These are phyloP conservation scores for Hypolimnas misippus DNA, from an alignment of 2,888 invertebrate genomes.

Conservation along the genomic window DNA sequence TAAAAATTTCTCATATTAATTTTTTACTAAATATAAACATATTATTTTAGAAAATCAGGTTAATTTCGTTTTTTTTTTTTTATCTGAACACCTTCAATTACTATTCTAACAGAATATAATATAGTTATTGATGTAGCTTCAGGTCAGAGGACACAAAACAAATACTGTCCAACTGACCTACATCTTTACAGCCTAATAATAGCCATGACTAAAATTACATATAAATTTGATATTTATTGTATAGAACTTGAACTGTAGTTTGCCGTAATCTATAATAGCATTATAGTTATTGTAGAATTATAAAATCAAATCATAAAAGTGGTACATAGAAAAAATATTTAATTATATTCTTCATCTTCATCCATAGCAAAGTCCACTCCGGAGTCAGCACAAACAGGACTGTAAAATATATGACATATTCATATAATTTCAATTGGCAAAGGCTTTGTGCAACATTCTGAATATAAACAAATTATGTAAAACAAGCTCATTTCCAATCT, in stretches of 20 bases:
- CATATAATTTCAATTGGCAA: background rate
- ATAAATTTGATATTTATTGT: slow-evolving; percentile 14
- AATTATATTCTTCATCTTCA: slow-evolving; percentile 88
- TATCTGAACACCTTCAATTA: slow-evolving; percentile 13
- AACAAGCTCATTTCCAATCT: no score
- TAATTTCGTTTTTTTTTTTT: background rate
- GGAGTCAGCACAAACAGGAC: slow-evolving; percentile 92
- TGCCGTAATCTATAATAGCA: slow-evolving; percentile 2
- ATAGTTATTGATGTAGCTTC: background rate
- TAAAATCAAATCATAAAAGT: slow-evolving; percentile 12
- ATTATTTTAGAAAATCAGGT: slow-evolving; percentile 7
- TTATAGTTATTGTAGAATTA: slow-evolving; percentile 15
- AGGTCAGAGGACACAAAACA: slow-evolving; percentile 29
- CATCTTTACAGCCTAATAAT: slow-evolving; percentile 9
- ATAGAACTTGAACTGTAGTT: slow-evolving; percentile 9
- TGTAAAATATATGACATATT: slow-evolving; percentile 68
- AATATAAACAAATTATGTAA: no score
- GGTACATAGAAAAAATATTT: slow-evolving; percentile 34
- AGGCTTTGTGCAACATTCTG: no score
- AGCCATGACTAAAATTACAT: slow-evolving; percentile 2
- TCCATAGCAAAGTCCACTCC: slow-evolving; percentile 94
- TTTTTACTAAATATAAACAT: slow-evolving; percentile 1
- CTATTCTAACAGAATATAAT: slow-evolving; percentile 13
- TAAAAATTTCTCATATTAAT: background rate
- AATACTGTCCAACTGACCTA: slow-evolving; percentile 31